Base-by-base conservation (phyloP, 2,888 invertebrate genomes). In the Chloroclystis v-ata region DNA sequence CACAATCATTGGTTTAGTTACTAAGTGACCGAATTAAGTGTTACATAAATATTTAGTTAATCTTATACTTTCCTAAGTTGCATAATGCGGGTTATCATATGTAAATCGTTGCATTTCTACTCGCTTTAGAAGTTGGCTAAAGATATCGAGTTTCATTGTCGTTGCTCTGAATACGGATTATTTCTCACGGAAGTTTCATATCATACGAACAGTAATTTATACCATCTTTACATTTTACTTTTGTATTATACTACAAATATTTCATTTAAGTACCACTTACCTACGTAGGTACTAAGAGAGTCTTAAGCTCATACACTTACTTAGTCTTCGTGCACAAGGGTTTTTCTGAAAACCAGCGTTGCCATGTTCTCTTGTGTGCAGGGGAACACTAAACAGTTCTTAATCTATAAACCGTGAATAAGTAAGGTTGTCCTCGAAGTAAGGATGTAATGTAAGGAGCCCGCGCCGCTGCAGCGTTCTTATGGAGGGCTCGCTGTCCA, bases 151-250 rank as follows among this genome's bases (percentile, higher is more conserved):
- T 51, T 54, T 38, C 54, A 41, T 35, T 47, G 30, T 16, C 37
- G 28, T 43, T 43, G 20, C 43, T 49, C 44, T 49, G 16, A 39
- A 38, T 47, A 52, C 37, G 47, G 55, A 20, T 20, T 20, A 20
- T 50, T 56, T 56, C 52, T 48, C 52, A 56, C 52, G 56, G 50
- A 50, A 49, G 55, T 47, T 35, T 20, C n/a, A n/a, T n/a, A n/a
- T n/a, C n/a, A n/a, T n/a, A n/a, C n/a, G n/a, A n/a, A n/a, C n/a
- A n/a, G n/a, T n/a, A n/a, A n/a, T 28, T 28, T 10, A 28, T 28
- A 28, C 28, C 10, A 3, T 6, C 6, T 24, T 24, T 24, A 24
- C 24, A 5, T 12, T 8, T 8, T 1, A 12, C 12, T 29, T 29
- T 6, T 7, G 12, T 12, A n/a, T n/a, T n/a, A n/a, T n/a, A n/a